A percentile compares a stretch with the other conserved stretches of the same genome.
Conservation (phyloP, 1,140 invertebrate species). For the Temnothorax nylanderi region DNA sequence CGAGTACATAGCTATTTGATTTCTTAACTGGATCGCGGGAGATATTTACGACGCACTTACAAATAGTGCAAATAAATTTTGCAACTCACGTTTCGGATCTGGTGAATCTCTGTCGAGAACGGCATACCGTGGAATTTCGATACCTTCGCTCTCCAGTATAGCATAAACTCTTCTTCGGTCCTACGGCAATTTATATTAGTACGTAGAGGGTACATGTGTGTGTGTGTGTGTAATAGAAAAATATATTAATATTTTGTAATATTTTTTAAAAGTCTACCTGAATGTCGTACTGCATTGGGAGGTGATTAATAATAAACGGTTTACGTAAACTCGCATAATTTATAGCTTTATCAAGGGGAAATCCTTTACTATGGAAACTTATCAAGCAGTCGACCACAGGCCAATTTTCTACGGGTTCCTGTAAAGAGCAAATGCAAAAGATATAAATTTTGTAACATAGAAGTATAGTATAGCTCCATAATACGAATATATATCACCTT, state of each 20-base stretch:
- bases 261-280: constrained; percentile 87
- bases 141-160: constrained; percentile 97
- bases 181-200: constrained; percentile 81
- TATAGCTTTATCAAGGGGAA: constrained; percentile 99
- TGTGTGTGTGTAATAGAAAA: too few relatives aligned
- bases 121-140: constrained; percentile 98
- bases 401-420: constrained; percentile 99
- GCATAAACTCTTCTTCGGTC: constrained; percentile 97
- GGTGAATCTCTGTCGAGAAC: constrained; percentile 97
- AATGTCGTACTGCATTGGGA: constrained; percentile 99
- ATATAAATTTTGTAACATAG: background rate
- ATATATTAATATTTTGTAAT: background rate
- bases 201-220: background rate
- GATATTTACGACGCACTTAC: background rate
- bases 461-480: background rate
- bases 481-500: constrained; percentile 87
- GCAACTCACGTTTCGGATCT: constrained; percentile 93
- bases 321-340: constrained; percentile 97
- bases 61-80: constrained; percentile 15
- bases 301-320: constrained; percentile 99
- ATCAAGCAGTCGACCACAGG: constrained; percentile 98
- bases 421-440: constrained; percentile 72
- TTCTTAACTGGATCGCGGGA: background rate
- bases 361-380: constrained; percentile 99
- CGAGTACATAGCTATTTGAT: background rate